A percentile compares a stretch with the other conserved stretches of the same genome.
phyloP scores from a whole-genome alignment of 2,888 invertebrate species.

The Acronicta leporina region DNA sequence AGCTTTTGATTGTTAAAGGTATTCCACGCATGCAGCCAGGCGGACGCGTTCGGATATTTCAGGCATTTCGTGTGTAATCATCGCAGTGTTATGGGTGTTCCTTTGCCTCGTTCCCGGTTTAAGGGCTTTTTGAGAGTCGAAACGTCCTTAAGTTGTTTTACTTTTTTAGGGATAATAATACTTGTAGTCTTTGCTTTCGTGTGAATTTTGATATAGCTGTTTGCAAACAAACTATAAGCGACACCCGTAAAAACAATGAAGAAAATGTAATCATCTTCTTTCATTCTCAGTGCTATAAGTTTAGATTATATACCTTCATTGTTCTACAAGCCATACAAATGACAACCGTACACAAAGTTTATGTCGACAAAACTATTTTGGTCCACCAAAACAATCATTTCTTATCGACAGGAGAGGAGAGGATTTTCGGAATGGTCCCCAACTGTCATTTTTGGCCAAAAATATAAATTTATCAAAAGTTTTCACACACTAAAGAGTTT shows the following conservation, averaged over 20 bases:
- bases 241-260: background rate
- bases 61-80: constrained; percentile 73
- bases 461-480: constrained; percentile 4
- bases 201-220: constrained; percentile 28
- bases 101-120: constrained; percentile 51
- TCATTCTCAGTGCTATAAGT: too few relatives aligned
- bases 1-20: constrained; percentile 72
- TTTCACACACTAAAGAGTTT: constrained; percentile 37
- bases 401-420: too few relatives aligned
- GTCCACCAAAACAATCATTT: too few relatives aligned
- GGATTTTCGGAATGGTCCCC: too few relatives aligned
- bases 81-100: constrained; percentile 55
- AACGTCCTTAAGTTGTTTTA: constrained; percentile 41
- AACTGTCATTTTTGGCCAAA: background rate
- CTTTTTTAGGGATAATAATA: constrained; percentile 20
- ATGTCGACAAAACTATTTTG: too few relatives aligned
- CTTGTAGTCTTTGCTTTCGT: constrained; percentile 40
- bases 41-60: constrained; percentile 80
- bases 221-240: background rate
- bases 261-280: too few relatives aligned
- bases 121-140: constrained; percentile 52
- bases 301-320: too few relatives aligned
- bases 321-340: too few relatives aligned
- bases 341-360: too few relatives aligned
- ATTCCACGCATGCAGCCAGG: constrained; percentile 85